Evolutionary conservation across 2,797 vertebrate species (phyloP).

Genomic region (Smutsia temminckii): DNA sequence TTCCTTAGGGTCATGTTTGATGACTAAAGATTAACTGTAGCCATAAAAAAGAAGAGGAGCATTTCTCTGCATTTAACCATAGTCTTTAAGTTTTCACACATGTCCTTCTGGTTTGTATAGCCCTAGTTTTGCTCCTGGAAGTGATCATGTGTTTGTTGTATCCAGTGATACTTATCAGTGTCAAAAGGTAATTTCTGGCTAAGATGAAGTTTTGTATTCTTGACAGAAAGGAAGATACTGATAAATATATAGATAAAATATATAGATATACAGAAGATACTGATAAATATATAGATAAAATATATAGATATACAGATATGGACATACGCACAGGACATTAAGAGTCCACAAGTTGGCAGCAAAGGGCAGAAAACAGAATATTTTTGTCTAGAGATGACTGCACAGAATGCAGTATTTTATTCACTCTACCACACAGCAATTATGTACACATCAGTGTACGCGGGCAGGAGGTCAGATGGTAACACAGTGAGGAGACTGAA

Average conservation of each 20-base stretch:
- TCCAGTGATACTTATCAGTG: neutral
- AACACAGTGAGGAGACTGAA: neutral
- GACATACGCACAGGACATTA: neutral
- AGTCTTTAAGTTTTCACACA: neutral
- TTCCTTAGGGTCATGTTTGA: neutral
- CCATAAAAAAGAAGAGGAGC: neutral
- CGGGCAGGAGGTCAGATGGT: neutral
- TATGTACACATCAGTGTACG: neutral
- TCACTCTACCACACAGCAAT: neutral
- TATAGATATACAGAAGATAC: neutral
- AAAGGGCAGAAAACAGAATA: conserved; percentile 5
- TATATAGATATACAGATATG: neutral
- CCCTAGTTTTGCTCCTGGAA: neutral
- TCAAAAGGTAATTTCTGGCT: conserved; percentile 34
- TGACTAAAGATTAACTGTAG: neutral
- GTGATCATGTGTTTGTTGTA: neutral
- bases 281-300: neutral
- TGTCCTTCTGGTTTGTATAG: neutral
- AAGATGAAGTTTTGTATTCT: neutral
- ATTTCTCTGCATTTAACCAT: neutral
- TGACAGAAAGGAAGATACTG: neutral
- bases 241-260: conserved; percentile 11
- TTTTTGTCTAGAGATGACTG: conserved; percentile 29
- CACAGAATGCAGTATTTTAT: neutral
- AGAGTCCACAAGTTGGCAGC: neutral